phyloP scores from a whole-genome alignment of 2,113 vertebrate genomes.

The Pluvialis apricaria region DNA sequence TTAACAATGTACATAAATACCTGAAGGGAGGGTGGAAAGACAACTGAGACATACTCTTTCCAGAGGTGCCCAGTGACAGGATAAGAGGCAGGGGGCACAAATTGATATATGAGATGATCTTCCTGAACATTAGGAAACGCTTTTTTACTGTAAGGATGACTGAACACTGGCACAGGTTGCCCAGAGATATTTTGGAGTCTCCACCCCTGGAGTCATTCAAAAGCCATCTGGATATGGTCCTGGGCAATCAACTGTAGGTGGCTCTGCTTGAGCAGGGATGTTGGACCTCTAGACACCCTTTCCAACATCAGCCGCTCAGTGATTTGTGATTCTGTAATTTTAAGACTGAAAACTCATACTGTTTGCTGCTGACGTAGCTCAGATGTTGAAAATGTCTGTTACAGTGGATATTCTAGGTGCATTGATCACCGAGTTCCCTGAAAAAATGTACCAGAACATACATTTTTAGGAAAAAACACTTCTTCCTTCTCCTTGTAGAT shows the following conservation, averaged over 20 bases:
- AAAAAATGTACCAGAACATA: background rate
- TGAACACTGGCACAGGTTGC: background rate
- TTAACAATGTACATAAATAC: background rate
- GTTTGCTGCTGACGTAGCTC: background rate
- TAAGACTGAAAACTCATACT: background rate
- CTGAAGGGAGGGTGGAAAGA: background rate
- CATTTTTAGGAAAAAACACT: fast-evolving
- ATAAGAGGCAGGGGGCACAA: background rate
- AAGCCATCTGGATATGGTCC: background rate
- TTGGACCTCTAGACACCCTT: background rate
- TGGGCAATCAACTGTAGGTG: background rate
- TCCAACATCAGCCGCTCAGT: background rate
- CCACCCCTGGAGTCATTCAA: background rate
- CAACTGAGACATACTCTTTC: background rate
- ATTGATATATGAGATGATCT: background rate
- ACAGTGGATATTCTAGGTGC: background rate
- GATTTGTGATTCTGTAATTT: background rate
- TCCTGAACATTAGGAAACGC: background rate
- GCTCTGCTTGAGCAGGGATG: background rate
- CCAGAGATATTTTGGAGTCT: background rate
- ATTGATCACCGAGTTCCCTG: background rate
- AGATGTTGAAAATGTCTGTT: background rate
- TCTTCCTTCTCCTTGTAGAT: background rate
- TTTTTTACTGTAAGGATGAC: background rate
- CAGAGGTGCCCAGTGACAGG: background rate